Evolutionary conservation across 2,888 invertebrate species (phyloP).

Genomic region (Drosophila prolongata): DNA sequence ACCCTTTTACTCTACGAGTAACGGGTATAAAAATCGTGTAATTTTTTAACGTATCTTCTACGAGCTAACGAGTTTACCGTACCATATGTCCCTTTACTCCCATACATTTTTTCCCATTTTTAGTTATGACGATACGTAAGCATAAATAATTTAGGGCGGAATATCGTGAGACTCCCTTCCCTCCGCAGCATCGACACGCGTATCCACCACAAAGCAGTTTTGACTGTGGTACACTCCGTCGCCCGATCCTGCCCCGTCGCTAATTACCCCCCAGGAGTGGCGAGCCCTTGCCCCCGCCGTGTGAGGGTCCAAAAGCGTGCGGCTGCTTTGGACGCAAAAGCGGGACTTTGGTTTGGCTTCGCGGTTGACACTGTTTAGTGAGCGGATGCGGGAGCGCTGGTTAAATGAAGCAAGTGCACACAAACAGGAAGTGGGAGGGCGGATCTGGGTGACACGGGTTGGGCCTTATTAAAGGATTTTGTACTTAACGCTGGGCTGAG

Average conservation of each 20-base stretch:
- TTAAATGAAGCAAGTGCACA: conserved; percentile 76
- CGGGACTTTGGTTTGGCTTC: conserved; percentile 46
- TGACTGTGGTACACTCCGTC: conserved; percentile 4
- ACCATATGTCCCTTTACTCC: no score
- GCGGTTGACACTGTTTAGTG: conserved; percentile 54
- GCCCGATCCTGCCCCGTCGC: conserved; percentile 2
- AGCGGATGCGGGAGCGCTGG: conserved; percentile 44
- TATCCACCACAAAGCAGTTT: conserved; percentile 24
- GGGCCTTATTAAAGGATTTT: conserved; percentile 71
- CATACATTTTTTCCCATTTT: no score
- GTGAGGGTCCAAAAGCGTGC: conserved; percentile 34
- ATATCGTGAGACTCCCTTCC: not conserved
- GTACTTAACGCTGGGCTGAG: conserved; percentile 46
- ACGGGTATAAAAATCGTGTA: no score
- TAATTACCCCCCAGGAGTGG: conserved; percentile 32
- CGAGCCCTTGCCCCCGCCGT: conserved; percentile 6
- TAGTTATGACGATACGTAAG: no score
- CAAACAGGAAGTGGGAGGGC: conserved; percentile 14
- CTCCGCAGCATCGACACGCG: conserved; percentile 14
- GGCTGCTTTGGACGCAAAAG: conserved; percentile 23
- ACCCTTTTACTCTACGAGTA: no score
- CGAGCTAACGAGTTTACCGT: no score
- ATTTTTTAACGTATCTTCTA: no score
- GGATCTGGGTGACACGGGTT: conserved; percentile 39
- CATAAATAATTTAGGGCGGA: not conserved